Evolutionary conservation across 2,888 invertebrate species (phyloP), one percentile per base, ranked within the genome.

Genomic region (Agrochola lychnidis): DNA sequence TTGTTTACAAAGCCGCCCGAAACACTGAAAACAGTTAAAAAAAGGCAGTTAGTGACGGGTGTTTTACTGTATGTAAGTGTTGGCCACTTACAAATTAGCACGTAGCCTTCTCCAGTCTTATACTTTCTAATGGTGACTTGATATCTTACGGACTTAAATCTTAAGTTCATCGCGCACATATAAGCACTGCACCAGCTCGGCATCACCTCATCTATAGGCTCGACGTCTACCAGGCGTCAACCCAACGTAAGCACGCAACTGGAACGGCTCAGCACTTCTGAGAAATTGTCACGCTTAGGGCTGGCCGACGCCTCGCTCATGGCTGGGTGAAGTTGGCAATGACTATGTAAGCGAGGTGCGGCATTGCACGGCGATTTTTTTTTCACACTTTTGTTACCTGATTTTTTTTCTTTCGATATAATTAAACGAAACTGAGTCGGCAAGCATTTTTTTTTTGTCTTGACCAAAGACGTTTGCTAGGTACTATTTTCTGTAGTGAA

Each of bases 11-110:
- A 73, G 48, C 48, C 79, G 73, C 16, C 78, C 78, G 48, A 14
- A 25, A 72, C 78, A 79, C 78, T 79, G 78, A 79, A 78, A 79
- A 72, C 14, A 45, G 22, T 40, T 0, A 30, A 61, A 25, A 57
- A 59, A 22, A 45, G 19, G n/a, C 14, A 61, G 22, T 61, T 59
- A 70, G 7, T 19, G 14, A 16, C 7, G 45, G 3, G 4, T 25
- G 12, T 9, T 57, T 69, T 57, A 69, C 10, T 67, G 10, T 25
- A 42, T 67, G 10, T 25, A 42, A 22, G 68, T 66, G 19, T 42
- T 22, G 14, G 40, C 22, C 40, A 40, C 66, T 53, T 53, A 51
- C 19, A 40, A 9, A 30, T 40, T 42, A 42, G 4, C 6, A 36
- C n/a, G 16, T 16, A 22, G 45, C 19, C 16, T 22, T 67, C 25